These are phyloP conservation scores for Pungitius pungitius DNA, from an alignment of 2,113 vertebrate genomes.

Conservation along the genomic window DNA sequence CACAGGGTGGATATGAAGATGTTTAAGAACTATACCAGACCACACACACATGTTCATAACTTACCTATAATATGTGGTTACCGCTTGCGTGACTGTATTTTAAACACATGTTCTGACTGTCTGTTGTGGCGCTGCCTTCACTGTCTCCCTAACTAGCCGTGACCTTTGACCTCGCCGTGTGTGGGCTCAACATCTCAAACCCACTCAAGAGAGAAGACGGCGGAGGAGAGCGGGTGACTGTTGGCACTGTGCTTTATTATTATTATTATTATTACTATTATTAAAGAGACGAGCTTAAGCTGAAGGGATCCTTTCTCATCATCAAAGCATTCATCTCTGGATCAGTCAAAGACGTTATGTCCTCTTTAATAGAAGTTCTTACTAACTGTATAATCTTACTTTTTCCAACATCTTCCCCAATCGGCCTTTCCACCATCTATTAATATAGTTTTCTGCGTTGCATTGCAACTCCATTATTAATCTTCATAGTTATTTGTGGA, in stretches of 20 bases:
- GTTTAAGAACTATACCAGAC: too few relatives aligned
- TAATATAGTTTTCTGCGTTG: neutral
- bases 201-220: slow-evolving; percentile 47
- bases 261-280: too few relatives aligned
- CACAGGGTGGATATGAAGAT: neutral
- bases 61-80: neutral
- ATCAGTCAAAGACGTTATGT: neutral
- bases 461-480: neutral
- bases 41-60: neutral
- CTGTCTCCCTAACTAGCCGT: neutral
- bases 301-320: neutral
- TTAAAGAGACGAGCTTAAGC: neutral
- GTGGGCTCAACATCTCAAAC: slow-evolving; percentile 37
- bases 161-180: slow-evolving; percentile 39
- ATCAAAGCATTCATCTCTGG: neutral
- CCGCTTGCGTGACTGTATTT: neutral
- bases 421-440: neutral
- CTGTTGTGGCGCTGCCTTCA: neutral
- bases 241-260: neutral
- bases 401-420: neutral
- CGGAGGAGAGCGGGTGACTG: neutral
- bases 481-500: too few relatives aligned
- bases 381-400: neutral
- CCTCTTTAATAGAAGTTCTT: neutral
- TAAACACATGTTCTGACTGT: neutral